phyloP scores from a whole-genome alignment of 2,888 invertebrate species.

The Drosophila macrospina region DNA sequence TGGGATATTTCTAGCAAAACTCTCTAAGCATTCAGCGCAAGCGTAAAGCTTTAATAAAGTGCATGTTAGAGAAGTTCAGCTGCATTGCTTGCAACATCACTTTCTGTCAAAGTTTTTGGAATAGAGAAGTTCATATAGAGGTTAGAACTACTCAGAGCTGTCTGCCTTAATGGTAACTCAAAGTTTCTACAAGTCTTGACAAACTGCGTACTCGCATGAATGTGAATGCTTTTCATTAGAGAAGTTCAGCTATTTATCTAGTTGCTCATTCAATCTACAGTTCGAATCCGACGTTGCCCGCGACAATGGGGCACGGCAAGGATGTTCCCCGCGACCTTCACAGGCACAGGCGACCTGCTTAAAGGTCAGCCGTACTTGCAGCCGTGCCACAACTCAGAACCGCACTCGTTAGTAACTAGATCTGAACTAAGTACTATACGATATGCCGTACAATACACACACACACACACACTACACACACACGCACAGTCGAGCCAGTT shows the following conservation, averaged over 20 bases:
- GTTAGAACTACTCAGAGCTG: too few relatives aligned
- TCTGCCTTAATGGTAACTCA: too few relatives aligned
- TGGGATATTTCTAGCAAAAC: too few relatives aligned
- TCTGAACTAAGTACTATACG: slow-evolving; percentile 34
- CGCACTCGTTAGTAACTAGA: slow-evolving; percentile 16
- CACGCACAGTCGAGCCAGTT: slow-evolving; percentile 11
- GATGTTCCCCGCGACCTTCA: slow-evolving; percentile 1
- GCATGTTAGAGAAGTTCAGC: too few relatives aligned
- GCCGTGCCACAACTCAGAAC: slow-evolving; percentile 5
- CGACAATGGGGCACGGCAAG: neutral
- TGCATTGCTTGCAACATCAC: too few relatives aligned
- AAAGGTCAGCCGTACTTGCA: slow-evolving; percentile 45
- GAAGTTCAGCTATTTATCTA: neutral
- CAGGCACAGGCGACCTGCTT: neutral
- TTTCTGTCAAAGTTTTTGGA: too few relatives aligned
- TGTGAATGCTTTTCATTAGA: neutral
- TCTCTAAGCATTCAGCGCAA: too few relatives aligned
- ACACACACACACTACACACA: slow-evolving; percentile 1
- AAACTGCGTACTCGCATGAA: too few relatives aligned
- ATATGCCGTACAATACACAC: slow-evolving; percentile 1
- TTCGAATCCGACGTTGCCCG: neutral
- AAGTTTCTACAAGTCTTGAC: too few relatives aligned
- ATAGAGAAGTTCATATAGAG: too few relatives aligned
- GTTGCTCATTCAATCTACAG: neutral
- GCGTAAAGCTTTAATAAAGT: too few relatives aligned